Evolutionary conservation across 2,888 invertebrate genomes (phyloP), one percentile per base, ranked within the genome.

Genomic region (Orthonevra nobilis): DNA sequence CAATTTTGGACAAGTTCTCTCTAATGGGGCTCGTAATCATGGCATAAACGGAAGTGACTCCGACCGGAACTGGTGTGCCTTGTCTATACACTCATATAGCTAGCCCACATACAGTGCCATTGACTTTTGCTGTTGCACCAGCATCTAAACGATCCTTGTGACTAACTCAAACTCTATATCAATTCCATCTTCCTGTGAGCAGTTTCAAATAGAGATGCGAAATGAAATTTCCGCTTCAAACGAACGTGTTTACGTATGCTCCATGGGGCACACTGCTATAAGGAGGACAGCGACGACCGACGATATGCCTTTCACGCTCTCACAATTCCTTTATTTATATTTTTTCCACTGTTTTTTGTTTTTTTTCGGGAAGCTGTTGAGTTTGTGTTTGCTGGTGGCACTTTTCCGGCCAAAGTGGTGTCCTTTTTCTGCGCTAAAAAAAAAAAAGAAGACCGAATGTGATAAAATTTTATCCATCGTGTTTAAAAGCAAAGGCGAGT

Each of bases 401-500:
- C 38, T 46, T 30, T 46, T 20, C 23, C 36, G 32, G 10, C 28
- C 28, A n/a, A n/a, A n/a, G n/a, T n/a, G 19, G 20, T 36, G 50
- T 34, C 42, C 42, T 28, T 61, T 54, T 26, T 6, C 20, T 54
- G 19, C 5, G 14, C 38, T 30, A 23, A 60, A 28, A 26, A 38
- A 20, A 48, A 60, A 28, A 26, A 38, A 20, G 40, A 46, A 46
- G 46, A 48, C 61, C 61, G 69, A 63, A 40, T 63, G 48, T 28
- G 46, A 69, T 64, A 63, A 69, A 50, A 61, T 69, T 36, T 32
- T 69, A 69, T 69, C 50, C 60, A 36, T 26, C 20, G 30, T 32
- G 46, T 50, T 30, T 44, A 46, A 17, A 23, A 58, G 44, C 20
- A 56, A 32, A 44, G 50, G 36, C 44, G 48, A 17, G 23, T 32